These are phyloP conservation scores for Oenanthe oenanthe DNA, from an alignment of 2,113 vertebrate species.

Conservation along the genomic window DNA sequence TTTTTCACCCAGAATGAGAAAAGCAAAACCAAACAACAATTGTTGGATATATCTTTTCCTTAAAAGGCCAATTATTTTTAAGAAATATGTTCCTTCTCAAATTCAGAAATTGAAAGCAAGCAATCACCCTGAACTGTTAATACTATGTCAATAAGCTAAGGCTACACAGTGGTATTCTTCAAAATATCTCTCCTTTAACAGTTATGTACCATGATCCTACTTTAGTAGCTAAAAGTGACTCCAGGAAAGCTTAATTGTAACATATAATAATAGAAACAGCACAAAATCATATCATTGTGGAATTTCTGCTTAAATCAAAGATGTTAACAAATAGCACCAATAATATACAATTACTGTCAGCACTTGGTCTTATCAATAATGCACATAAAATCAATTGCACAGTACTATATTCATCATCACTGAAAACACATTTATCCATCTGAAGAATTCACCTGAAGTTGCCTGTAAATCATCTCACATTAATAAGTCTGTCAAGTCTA, in stretches of 20 bases:
- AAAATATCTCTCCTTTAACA: neutral
- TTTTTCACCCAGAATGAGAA: neutral
- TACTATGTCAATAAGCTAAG: neutral
- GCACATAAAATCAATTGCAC: neutral
- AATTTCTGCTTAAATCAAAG: neutral
- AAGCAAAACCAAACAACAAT: neutral
- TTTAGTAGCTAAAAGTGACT: neutral
- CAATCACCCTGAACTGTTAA: neutral
- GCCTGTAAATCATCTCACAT: neutral
- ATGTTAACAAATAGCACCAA: neutral
- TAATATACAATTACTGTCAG: neutral
- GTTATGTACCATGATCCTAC: neutral
- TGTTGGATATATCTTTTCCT: neutral
- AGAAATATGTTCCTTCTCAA: neutral
- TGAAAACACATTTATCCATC: neutral
- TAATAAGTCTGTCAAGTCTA: neutral
- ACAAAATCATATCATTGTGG: neutral
- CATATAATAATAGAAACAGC: neutral
- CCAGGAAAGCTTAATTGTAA: neutral
- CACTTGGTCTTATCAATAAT: neutral
- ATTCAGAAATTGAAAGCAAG: neutral
- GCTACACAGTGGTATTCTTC: neutral
- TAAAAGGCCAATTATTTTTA: neutral
- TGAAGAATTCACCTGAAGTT: slow-evolving; percentile 11
- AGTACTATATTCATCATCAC: neutral